These are phyloP conservation scores for Diachrysia chrysitis DNA, from an alignment of 2,888 invertebrate genomes.

Conservation along the genomic window DNA sequence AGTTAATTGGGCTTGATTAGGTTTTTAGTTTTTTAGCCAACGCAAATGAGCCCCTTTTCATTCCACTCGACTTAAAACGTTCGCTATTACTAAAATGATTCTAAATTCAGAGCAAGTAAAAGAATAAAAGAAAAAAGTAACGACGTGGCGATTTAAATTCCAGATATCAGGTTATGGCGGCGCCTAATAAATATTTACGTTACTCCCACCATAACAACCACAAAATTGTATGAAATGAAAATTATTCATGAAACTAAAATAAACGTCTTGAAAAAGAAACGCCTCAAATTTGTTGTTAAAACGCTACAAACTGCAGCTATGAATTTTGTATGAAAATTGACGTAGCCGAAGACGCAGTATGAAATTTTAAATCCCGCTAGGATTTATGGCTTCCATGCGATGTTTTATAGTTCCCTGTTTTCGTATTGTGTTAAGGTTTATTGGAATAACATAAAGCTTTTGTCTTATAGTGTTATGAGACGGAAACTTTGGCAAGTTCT, in stretches of 20 bases:
- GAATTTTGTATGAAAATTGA: constrained; percentile 73
- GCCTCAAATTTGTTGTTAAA: constrained; percentile 55
- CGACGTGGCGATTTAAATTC: constrained; percentile 41
- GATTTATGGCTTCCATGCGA: constrained; percentile 64
- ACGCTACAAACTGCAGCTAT: constrained; percentile 62
- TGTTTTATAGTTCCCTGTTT: constrained; percentile 65
- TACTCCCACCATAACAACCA: constrained; percentile 42
- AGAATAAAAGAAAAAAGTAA: constrained; percentile 18
- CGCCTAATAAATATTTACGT: constrained; percentile 62
- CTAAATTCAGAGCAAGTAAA: constrained; percentile 32
- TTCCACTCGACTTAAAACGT: constrained; percentile 47
- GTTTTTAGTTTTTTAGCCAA: constrained; percentile 35
- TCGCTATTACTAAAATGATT: constrained; percentile 37
- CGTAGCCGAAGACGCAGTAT: constrained; percentile 65
- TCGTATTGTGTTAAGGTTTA: constrained; percentile 60
- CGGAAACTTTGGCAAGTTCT: constrained; percentile 12
- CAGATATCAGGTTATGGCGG: constrained; percentile 47
- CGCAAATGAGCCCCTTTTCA: constrained; percentile 42
- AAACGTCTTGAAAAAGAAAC: constrained; percentile 51
- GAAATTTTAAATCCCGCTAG: constrained; percentile 68
- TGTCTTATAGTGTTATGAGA: constrained; percentile 36
- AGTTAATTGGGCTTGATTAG: constrained; percentile 50
- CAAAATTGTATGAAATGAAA: constrained; percentile 52
- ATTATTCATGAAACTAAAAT: constrained; percentile 58
- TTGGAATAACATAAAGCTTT: constrained; percentile 59